Base-by-base conservation (phyloP, 2,888 invertebrate genomes). In the Gastracanthus pulcherrimus region DNA sequence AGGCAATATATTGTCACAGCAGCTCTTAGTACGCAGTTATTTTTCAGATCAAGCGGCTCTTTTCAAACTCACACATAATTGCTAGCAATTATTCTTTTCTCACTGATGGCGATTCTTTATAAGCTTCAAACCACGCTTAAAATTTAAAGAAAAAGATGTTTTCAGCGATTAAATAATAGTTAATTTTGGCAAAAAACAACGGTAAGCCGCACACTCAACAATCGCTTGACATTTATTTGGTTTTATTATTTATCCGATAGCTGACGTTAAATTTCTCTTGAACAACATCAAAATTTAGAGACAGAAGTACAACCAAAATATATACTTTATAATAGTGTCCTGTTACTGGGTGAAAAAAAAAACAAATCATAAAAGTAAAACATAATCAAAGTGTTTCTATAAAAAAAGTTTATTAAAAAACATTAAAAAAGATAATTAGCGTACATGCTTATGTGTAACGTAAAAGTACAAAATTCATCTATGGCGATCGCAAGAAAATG, bases 1-100 rank as follows among this genome's bases (percentile, higher is more conserved):
- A 83, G 87, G 87, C 79, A 83, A 78, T 66, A 89, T 86, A 88
- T 84, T 87, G 86, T 87, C 87, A 87, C 85, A 87, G 86, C 86
- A 84, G 85, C 86, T 86, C 85, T 88, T 87, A 88, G 86, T 80
- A 77, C 26, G 76, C 85, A 85, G 86, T 88, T 86, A 86, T 87
- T 87, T 64, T 76, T 66, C 58, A 55, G 64, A 62, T 70, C 62
- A 70, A 64, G 75, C 69, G 16, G 48, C 45, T 26, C n/a, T 66
- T 72, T 77, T 60, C 58, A 78, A 69, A 74, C 67, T 78, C 55
- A 72, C 72, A 62, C 60, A 66, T 45, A 67, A 72, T 58, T 31
- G 34, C 41, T 67, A 77, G 62, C 62, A 62, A 69, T 60, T 76
- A 71, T 76, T 80, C n/a, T n/a, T 67, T 55, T 78, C 70, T 51